Base-by-base conservation (phyloP, 2,888 invertebrate species). In the Lapara coniferarum region DNA sequence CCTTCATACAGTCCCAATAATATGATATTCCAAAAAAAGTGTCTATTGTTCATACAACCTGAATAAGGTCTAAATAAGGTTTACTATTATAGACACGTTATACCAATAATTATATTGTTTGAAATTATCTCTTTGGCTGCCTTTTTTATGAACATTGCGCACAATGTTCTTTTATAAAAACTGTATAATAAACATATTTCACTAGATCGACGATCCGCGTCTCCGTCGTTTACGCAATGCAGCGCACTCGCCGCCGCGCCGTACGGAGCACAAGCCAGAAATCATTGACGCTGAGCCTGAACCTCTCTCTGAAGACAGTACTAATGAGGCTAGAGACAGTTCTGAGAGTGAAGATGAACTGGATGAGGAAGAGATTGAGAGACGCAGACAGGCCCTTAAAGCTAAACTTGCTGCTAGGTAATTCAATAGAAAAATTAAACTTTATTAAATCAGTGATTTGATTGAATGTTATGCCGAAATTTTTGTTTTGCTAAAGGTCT, bases 351-450 rank as follows among this genome's bases (percentile, higher is more conserved):
- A 98, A 82, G 97, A 97, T 74, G 97, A 98, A 75, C 89, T 98
- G 1, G 97, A 97, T 75, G 98, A 98, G 74, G 95, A 95, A 53
- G 98, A 98, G 89, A 96, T 98, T 80, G 98, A 98, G 84, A 95
- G 95, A 75, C 94, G 98, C n/a, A 94, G 98, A 71, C 95, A 96
- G 71, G 90, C 89, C 59, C 88, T 93, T 49, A 89, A 89, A 75
- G 91, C 91, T 70, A 93, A 93, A 83, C 86, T 93, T 72, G 87
- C 92, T 72, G 91, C 92, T 12, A 90, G 93, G 92, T 93, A 74
- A 70, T 63, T 44, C 25, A 46, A 46, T 14, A 66, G 37, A 7
- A 37, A 37, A 37, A 37, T 37, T 37, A 37, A 37, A 37, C 8
- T 37, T 37, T 37, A 37, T 37, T 37, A 0, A 37, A 37, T 37